Percentiles rank a stretch among this genome's conserved stretches.
These are phyloP conservation scores for Stenotaenia linearis DNA, from an alignment of 2,888 invertebrate species.

Conservation along the genomic window DNA sequence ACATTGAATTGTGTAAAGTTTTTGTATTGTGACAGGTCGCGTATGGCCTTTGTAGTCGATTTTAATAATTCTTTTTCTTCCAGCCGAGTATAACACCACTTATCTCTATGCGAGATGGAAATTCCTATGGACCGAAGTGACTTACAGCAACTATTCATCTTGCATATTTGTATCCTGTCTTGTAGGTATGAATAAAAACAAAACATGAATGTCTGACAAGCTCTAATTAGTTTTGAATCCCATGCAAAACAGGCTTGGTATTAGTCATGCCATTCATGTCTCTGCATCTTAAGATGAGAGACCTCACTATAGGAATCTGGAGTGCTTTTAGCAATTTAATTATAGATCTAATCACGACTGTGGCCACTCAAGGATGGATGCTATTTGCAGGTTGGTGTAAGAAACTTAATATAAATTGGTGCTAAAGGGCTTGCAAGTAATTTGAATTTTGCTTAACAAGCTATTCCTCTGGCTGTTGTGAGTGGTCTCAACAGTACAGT, in stretches of 20 bases:
- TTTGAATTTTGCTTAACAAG: not conserved
- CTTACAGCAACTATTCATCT: not conserved
- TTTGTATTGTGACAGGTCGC: no score
- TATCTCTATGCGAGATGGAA: not conserved
- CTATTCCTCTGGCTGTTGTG: not conserved
- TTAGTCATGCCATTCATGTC: not conserved
- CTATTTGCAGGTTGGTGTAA: not conserved
- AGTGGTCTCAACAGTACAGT: not conserved
- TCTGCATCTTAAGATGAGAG: not conserved
- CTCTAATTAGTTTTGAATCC: not conserved
- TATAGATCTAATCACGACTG: not conserved
- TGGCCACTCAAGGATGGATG: not conserved
- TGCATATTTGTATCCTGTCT: not conserved
- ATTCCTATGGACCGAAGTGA: not conserved
- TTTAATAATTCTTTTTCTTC: no score
- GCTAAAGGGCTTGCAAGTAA: not conserved
- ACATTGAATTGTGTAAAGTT: not conserved
- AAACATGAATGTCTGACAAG: not conserved
- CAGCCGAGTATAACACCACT: not conserved
- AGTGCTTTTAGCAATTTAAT: not conserved
- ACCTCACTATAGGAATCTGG: not conserved
- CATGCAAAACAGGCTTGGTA: not conserved
- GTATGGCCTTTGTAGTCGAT: no score
- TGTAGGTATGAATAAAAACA: not conserved
- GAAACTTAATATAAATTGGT: not conserved